Percentiles rank a stretch among this genome's conserved stretches.
Conservation (phyloP, 1,140 invertebrate genomes). For the Drosophila rufa region DNA sequence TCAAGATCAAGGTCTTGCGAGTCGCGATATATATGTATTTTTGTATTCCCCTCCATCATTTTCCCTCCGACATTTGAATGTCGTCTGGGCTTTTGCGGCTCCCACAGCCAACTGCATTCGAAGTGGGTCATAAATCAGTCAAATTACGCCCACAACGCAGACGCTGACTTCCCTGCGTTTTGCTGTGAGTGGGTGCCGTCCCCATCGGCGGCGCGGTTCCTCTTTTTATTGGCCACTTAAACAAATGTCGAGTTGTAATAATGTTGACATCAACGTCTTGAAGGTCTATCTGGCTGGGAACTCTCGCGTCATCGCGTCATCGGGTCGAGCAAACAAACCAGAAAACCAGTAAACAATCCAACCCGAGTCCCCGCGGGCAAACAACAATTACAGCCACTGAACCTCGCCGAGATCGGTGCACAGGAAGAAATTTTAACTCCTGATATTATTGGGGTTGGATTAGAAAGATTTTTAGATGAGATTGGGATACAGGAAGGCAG, state of each 20-base stretch:
- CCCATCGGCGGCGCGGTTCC: constrained; percentile 9
- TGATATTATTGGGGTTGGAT: too few species aligned
- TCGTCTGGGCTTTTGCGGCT: constrained; percentile 31
- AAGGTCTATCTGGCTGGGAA: constrained; percentile 35
- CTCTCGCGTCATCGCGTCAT: constrained; percentile 35
- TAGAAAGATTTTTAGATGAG: too few species aligned
- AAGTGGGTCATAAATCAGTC: constrained; percentile 73
- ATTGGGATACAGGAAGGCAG: too few species aligned
- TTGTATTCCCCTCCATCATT: constrained; percentile 20
- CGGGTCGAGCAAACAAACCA: constrained; percentile 32
- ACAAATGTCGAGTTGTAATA: constrained; percentile 62
- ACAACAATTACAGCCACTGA: constrained; percentile 43
- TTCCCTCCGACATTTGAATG: constrained; percentile 40
- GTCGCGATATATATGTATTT: not conserved
- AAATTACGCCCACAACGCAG: constrained; percentile 60
- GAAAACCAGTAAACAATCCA: constrained; percentile 27
- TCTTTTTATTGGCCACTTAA: constrained; percentile 70
- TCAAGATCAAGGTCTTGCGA: constrained; percentile 74
- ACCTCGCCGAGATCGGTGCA: constrained; percentile 38
- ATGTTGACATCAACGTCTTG: constrained; percentile 47
- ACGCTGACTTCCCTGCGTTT: constrained; percentile 27
- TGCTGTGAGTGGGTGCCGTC: constrained; percentile 37
- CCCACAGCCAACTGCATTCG: constrained; percentile 65
- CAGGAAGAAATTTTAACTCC: not conserved
- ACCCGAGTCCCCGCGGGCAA: not conserved